Evolutionary conservation across 1,140 invertebrate genomes (phyloP), one percentile per base, ranked within the genome.

Genomic region (Neodiprion lecontei): DNA sequence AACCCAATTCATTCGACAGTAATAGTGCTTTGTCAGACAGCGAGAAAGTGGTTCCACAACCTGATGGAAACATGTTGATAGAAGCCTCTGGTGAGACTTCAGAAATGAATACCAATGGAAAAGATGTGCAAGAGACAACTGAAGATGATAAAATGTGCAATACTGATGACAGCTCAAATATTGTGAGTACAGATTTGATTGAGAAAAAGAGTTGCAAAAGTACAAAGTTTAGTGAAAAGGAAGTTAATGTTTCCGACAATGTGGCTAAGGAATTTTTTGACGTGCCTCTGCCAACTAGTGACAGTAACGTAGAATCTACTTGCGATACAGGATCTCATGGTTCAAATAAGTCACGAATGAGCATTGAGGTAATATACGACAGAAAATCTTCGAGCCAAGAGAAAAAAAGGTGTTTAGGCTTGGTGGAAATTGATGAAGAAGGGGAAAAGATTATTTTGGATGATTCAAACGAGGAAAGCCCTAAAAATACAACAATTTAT

Each of bases 351-450:
- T 78, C 78, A 0, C 69, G 82, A 76, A 78, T 53, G 71, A 87
- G 85, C 68, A 79, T 87, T 23, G 87, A 87, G 74, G 73, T 87
- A 0, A 80, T 84, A 48, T 87, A 82, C 53, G 84, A 87, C 48
- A 76, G 78, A 49, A 76, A 78, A 28, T 50, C 65, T 0, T 69
- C 73, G 5, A 79, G 72, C 47, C 79, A 79, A 21, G 77, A 79
- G 9, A 47, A 10, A 0, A 81, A 79, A 14, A 84, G 80, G 67
- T 67, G 79, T 1, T 75, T 76, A 48, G 83, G 84, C 68, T 61
- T 87, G 7, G 82, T 88, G 2, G 83, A 87, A 67, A 85, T 87
- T 7, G 79, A 81, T 66, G 85, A 87, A 67, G 82, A 85, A 5
- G 79, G 79, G 5, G 82, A 85, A 8, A 83, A 80, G 17, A 82